Conservation (phyloP, 2,113 vertebrate genomes). For the Hyperopisus bebe region DNA sequence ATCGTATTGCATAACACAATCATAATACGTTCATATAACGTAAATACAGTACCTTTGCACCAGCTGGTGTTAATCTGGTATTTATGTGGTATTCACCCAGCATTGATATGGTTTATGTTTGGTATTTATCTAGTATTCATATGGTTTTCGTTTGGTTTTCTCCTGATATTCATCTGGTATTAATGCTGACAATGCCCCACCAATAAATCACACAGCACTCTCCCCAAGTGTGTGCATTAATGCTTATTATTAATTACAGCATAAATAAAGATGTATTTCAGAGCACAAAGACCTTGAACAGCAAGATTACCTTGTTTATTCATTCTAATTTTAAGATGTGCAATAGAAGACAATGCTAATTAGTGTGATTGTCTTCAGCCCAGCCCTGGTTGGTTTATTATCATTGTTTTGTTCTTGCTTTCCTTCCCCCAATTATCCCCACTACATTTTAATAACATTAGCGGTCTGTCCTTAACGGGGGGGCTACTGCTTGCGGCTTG, state of each 20-base stretch:
- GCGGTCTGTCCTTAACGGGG: not conserved
- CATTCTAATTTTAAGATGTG: not conserved
- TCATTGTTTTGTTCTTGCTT: not conserved
- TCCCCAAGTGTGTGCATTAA: not conserved
- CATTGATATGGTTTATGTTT: not conserved
- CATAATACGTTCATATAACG: not conserved
- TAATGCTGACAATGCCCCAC: not conserved
- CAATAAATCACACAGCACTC: not conserved
- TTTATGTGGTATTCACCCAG: not conserved
- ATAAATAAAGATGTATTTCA: conserved; percentile 44
- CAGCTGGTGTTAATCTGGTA: not conserved
- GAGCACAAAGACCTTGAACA: conserved; percentile 44
- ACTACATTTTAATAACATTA: not conserved
- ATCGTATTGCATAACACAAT: not conserved
- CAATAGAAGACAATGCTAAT: conserved; percentile 6
- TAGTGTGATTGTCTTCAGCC: not conserved
- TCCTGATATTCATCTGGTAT: not conserved
- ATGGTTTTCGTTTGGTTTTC: not conserved
- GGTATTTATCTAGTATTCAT: not conserved
- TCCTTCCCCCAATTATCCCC: not conserved
- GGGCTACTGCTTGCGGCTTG: not conserved
- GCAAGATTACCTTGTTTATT: conserved; percentile 25
- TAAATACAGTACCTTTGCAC: not conserved
- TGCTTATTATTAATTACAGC: conserved; percentile 3
- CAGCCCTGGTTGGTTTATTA: not conserved